Evolutionary conservation across 2,797 vertebrate species (phyloP).

Genomic region (Semaprochilodus insignis): DNA sequence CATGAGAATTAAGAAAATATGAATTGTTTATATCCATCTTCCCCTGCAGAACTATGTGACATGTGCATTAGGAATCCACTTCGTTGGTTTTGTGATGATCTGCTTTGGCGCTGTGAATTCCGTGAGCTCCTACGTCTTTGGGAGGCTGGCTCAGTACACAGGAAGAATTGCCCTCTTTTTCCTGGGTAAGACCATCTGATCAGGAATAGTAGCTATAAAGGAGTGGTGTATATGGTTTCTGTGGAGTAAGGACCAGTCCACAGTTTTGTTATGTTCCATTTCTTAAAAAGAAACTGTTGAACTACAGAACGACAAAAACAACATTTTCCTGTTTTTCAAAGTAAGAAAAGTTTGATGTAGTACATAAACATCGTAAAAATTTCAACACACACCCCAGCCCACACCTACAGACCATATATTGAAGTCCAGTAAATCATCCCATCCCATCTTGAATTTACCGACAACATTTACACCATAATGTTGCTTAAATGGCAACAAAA

Average conservation of each 20-base stretch:
- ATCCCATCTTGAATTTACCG: no score
- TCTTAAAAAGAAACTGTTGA: background rate
- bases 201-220: background rate
- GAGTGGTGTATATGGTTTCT: background rate
- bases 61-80: constrained; percentile 91
- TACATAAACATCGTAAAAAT: no score
- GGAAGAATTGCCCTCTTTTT: constrained; percentile 83
- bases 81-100: constrained; percentile 91
- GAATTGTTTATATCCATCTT: background rate
- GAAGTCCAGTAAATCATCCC: no score
- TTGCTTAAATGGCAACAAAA: no score
- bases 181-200: constrained; percentile 78
- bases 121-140: constrained; percentile 84
- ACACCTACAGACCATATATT: no score
- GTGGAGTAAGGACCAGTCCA: background rate
- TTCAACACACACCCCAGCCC: no score
- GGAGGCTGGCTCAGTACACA: constrained; percentile 82
- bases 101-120: constrained; percentile 89
- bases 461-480: no score
- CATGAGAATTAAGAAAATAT: background rate
- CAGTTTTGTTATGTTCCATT: background rate
- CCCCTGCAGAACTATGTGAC: constrained; percentile 86
- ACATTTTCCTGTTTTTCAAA: no score
- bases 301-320: no score
- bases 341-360: no score